Evolutionary conservation across 53 echinoderm and acorn worm species (phyloP).

Genomic region (Echinometra lucunter): DNA sequence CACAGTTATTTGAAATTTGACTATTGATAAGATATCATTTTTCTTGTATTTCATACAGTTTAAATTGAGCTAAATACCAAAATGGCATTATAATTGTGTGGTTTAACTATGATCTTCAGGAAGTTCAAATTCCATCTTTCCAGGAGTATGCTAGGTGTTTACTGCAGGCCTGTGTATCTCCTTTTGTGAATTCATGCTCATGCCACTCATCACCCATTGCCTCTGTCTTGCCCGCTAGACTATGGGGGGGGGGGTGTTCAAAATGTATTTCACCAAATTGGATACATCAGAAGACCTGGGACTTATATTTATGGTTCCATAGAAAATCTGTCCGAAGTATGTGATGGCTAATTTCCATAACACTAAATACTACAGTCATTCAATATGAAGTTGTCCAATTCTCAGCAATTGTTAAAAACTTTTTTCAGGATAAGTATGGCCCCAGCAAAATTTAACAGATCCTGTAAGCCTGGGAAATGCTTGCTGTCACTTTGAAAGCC

Average conservation of each 20-base stretch:
- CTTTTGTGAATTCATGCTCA: not conserved
- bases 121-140: not conserved
- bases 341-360: too few relatives aligned
- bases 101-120: not conserved
- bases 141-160: not conserved
- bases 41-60: not conserved
- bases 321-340: too few relatives aligned
- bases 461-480: not conserved
- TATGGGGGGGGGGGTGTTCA: too few relatives aligned
- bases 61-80: not conserved
- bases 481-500: not conserved
- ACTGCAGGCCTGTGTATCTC: not conserved
- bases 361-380: not conserved
- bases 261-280: too few relatives aligned
- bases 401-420: not conserved
- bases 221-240: too few relatives aligned
- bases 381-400: not conserved
- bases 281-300: too few relatives aligned
- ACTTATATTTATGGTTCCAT: too few relatives aligned
- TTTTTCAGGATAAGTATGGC: not conserved
- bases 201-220: too few relatives aligned
- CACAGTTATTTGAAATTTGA: not conserved
- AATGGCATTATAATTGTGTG: too few relatives aligned
- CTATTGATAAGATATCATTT: not conserved
- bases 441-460: not conserved